Base-by-base conservation (phyloP, 2,888 invertebrate genomes). In the Rotaria macrura region DNA sequence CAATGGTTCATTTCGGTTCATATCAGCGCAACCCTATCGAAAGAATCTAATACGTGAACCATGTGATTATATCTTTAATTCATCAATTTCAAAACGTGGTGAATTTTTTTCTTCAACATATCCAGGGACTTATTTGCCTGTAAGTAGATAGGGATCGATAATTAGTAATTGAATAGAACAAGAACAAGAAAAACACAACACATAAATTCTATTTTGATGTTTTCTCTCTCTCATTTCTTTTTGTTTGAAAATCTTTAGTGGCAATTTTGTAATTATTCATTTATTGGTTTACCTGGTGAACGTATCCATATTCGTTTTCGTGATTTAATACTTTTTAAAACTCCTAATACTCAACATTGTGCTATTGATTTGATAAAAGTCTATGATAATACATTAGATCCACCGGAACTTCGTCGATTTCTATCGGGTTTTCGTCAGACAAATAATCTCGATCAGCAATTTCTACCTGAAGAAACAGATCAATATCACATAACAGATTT, bases 1-100 rank as follows among this genome's bases (percentile, higher is more conserved):
- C 43, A 84, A 84, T 84, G 84, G 84, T 34, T 25, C 84, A 84
- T 84, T 52, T 84, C 38, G n/a, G 23, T 84, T 84, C 34, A 84
- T 84, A 52, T 20, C 49, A 1, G 79, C 79, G 25, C 43, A 43
- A n/a, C 79, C 79, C 12, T 79, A 43, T 79, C 43, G 79, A 43
- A 40, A 40, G 9, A 79, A 79, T 79, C n/a, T 79, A 3, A 43
- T 38, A n/a, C 79, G 79, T 43, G 79, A 79, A 79, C 79, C 79
- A 43, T 79, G 79, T 43, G 43, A 79, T 79, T 79, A 79, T 79
- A 43, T 79, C 12, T 79, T 79, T 43, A 43, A 79, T 43, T 43
- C 43, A 43, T 79, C 79, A 43, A 43, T 79, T 20, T 25, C 43
- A 43, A 79, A 79, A 79, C 23, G 43, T 43, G 79, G 79, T 12